phyloP scores from a whole-genome alignment of 2,113 vertebrate genomes.

The Misgurnus mizolepis region DNA sequence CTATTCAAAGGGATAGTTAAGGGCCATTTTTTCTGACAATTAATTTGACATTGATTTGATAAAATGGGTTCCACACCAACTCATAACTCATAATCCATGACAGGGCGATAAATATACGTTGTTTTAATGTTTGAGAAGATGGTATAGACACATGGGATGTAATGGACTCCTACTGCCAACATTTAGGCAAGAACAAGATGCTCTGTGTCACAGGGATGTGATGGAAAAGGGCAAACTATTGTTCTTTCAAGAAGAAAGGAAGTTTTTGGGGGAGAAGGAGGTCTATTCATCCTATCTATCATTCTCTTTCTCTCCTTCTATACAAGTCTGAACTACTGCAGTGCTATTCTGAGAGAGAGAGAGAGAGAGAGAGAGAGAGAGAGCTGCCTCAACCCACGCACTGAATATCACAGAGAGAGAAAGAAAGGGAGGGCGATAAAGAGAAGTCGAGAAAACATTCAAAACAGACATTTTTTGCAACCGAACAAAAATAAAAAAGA shows the following conservation, averaged over 20 bases:
- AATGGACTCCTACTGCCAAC: background rate
- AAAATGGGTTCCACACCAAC: background rate
- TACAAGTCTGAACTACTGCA: slow-evolving; percentile 66
- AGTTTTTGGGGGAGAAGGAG: slow-evolving; percentile 32
- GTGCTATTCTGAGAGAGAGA: slow-evolving; percentile 84
- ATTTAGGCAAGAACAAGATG: background rate
- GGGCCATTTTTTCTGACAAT: background rate
- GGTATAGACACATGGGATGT: background rate
- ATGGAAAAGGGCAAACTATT: slow-evolving; percentile 15
- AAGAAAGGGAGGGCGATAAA: slow-evolving; percentile 56
- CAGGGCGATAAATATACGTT: background rate
- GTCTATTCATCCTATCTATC: slow-evolving; percentile 48
- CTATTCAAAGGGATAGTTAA: too few species aligned
- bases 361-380: slow-evolving; percentile 76
- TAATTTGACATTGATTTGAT: background rate
- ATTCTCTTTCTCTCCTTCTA: slow-evolving; percentile 49
- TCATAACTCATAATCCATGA: background rate
- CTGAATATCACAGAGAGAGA: slow-evolving; percentile 77
- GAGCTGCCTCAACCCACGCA: slow-evolving; percentile 82
- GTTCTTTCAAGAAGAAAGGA: slow-evolving; percentile 26
- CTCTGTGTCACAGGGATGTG: background rate
- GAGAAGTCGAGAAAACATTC: slow-evolving; percentile 58
- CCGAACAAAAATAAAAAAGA: slow-evolving; percentile 11
- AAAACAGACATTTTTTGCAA: slow-evolving; percentile 46
- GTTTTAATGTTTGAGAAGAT: background rate